Evolutionary conservation across 2,797 vertebrate species (phyloP).

Genomic region (Gambelia wislizenii): DNA sequence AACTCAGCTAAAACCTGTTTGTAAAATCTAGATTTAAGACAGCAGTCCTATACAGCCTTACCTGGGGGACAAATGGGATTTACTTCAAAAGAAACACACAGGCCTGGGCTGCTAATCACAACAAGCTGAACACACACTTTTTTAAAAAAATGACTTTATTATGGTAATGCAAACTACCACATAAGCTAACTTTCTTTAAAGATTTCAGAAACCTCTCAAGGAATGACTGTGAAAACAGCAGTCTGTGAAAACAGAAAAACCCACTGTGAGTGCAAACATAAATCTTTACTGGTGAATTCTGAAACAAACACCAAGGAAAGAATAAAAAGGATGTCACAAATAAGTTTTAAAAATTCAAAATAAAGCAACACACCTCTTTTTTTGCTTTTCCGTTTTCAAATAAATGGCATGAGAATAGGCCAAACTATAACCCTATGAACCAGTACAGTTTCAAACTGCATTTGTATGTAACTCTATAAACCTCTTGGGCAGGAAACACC

Average conservation of each 20-base stretch:
- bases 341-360: not conserved
- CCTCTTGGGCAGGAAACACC: conserved; percentile 8
- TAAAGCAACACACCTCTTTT: not conserved
- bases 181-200: not conserved
- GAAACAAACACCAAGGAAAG: not conserved
- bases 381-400: not conserved
- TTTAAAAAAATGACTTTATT: conserved; percentile 9
- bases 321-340: not conserved
- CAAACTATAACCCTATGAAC: not conserved
- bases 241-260: not conserved
- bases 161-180: not conserved
- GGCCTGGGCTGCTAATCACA: not conserved
- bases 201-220: fast-evolving
- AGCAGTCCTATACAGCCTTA: not conserved
- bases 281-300: not conserved
- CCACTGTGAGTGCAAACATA: not conserved
- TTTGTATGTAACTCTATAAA: not conserved
- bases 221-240: not conserved
- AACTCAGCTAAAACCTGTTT: not conserved
- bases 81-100: not conserved
- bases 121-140: not conserved
- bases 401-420: conserved; percentile 13
- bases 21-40: not conserved
- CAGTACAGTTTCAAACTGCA: not conserved
- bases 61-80: not conserved